Base-by-base conservation (phyloP, 2,113 vertebrate genomes). In the Alligator mississippiensis region DNA sequence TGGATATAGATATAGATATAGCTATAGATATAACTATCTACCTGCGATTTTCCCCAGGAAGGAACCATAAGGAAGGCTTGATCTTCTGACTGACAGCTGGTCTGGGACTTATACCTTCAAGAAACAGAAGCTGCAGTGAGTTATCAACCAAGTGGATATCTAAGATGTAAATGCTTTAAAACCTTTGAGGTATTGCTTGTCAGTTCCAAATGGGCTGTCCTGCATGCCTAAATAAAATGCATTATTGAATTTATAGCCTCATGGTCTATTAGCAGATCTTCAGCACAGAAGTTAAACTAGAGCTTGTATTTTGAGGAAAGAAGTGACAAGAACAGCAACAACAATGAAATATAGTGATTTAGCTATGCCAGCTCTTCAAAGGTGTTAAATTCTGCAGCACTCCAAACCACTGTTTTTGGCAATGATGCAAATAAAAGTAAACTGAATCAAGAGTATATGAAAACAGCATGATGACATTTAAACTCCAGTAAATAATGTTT, bases 391-490 rank as follows among this genome's bases (percentile, higher is more conserved):
- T 17, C 21, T 60, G 21, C 25, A 21, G 61, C 64, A 88, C 47
- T 92, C 64, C 75, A 87, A 77, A 86, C 24, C 1, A 72, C 38
- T 68, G 24, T 0, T 80, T 94, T 88, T 91, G 81, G 81, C 81
- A 93, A 55, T 64, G 80, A 77, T 25, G 21, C 59, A 92, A 89
- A 92, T 61, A 97, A 92, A 81, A 47, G 70, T 80, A 93, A 95
- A 93, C 85, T 66, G 59, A 94, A 27, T 82, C 90, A 94, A 96
- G 18, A 75, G 28, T 84, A 76, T 75, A 84, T 75, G 89, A 94
- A 95, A 95, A 95, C 83, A 95, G 24, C 47, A 92, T 57, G 79
- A 93, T 93, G 34, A 77, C 95, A 96, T 91, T 94, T 89, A 93
- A 95, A 93, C 13, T 2, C 28, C 72, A 92, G n/a, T 84, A 90